Evolutionary conservation across 2,888 invertebrate species (phyloP), one percentile per base, ranked within the genome.

Genomic region (Liopterus haemorrhoidalis): DNA sequence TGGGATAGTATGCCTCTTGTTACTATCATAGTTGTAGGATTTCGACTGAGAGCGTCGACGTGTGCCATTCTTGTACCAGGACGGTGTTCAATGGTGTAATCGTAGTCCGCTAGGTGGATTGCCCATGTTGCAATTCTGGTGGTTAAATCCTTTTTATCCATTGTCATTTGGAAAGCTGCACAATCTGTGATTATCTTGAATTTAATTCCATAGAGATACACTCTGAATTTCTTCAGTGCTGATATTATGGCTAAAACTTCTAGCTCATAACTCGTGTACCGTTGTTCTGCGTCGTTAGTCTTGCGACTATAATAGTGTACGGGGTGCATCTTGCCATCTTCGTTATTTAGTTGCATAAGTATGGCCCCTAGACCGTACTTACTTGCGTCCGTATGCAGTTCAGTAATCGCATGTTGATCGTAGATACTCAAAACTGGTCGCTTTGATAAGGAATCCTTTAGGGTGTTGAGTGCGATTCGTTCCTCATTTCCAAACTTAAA

Each of bases 111-210:
- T 14, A 63, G 37, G n/a, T 59, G 11, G 28, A 59, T 42, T 1
- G 51, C 54, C 59, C 60, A 60, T 53, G 61, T 52, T 2, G 61
- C 60, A 11, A 66, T 55, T 51, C 58, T 38, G 5, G 56, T 49
- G 2, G 47, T 47, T 5, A 61, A 42, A 39, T 58, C 55, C 11
- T 37, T 52, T 36, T 65, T 66, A 1, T 50, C 28, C 57, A 64
- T 57, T 0, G 61, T 63, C 43, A 50, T 53, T 11, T 55, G 44
- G 30, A 64, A 61, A 2, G 62, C 58, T 11, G 52, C 48, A 32
- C 62, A 64, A 48, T 64, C 63, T 0, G 60, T 61, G 3, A 61
- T 47, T n/a, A 63, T 57, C 46, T 58, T 63, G 32, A 62, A 61
- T 14, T 49, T 33, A 19, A 45, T 39, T 4, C 59, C 60, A 6